A percentile compares a stretch with the other conserved stretches of the same genome.
These are phyloP conservation scores for Lepeophtheirus salmonis DNA, from an alignment of 1,140 invertebrate species.

Conservation along the genomic window DNA sequence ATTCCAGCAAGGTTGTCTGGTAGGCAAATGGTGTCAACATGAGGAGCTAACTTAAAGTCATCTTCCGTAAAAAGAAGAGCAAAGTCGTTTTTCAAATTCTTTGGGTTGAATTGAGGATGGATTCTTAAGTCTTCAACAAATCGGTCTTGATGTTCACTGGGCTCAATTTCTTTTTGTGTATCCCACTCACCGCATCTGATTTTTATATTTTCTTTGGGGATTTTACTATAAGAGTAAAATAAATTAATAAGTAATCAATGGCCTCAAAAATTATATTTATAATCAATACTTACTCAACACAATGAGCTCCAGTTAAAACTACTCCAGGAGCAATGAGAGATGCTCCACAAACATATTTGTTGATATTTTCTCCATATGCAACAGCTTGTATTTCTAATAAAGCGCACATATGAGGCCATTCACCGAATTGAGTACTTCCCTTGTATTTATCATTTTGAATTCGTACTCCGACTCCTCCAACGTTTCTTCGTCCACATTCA, in stretches of 20 bases:
- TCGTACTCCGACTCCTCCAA: slow-evolving; percentile 43
- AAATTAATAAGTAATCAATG: neutral
- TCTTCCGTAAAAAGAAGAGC: slow-evolving; percentile 37
- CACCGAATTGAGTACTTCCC: slow-evolving; percentile 26
- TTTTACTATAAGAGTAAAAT: too few species aligned
- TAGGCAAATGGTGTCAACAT: slow-evolving; percentile 39
- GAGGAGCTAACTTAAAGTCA: slow-evolving; percentile 33
- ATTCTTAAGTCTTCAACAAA: slow-evolving; percentile 24
- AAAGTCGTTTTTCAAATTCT: slow-evolving; percentile 35
- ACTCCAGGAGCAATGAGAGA: slow-evolving; percentile 32
- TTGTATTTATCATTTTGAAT: slow-evolving; percentile 36
- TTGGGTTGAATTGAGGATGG: slow-evolving; percentile 29
- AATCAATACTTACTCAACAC: slow-evolving; percentile 24
- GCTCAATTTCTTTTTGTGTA: slow-evolving; percentile 26
- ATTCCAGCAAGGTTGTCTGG: slow-evolving; percentile 19
- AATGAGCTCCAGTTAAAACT: slow-evolving; percentile 36
- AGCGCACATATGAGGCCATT: slow-evolving; percentile 27
- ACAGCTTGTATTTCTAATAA: slow-evolving; percentile 21
- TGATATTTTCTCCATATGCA: slow-evolving; percentile 21
- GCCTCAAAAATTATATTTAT: neutral
- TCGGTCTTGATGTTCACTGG: slow-evolving; percentile 25
- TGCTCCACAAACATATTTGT: slow-evolving; percentile 30
- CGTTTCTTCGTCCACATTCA: slow-evolving; percentile 47
- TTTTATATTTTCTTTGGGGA: too few species aligned
- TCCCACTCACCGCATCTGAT: slow-evolving; percentile 37